These are phyloP conservation scores for Rhinichthys klamathensis DNA, from an alignment of 2,113 vertebrate genomes.

Conservation along the genomic window DNA sequence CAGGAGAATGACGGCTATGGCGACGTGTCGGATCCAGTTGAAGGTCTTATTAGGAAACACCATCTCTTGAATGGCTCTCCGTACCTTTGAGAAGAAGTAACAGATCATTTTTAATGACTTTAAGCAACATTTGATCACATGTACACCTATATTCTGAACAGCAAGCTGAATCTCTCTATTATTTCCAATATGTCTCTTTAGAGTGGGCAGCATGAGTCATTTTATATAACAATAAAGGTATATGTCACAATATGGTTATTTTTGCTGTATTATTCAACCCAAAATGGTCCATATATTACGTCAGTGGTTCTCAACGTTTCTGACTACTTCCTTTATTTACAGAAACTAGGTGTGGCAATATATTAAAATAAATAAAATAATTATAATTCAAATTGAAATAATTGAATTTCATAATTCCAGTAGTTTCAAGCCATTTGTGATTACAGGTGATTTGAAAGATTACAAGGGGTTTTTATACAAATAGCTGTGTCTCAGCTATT, in stretches of 20 bases:
- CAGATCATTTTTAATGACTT: background rate
- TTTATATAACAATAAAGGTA: background rate
- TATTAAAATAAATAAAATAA: background rate
- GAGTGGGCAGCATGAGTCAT: background rate
- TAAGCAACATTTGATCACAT: background rate
- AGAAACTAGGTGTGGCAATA: background rate
- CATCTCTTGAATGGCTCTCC: slow-evolving; percentile 95
- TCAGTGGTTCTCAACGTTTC: background rate
- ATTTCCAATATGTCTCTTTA: background rate
- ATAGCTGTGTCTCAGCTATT: background rate
- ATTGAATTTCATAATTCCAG: background rate
- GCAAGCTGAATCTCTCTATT: background rate
- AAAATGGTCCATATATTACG: background rate
- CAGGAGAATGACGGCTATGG: slow-evolving; percentile 85
- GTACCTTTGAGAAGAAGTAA: slow-evolving; percentile 78
- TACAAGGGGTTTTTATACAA: background rate
- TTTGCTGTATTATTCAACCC: background rate
- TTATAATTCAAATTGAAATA: background rate
- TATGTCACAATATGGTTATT: background rate
- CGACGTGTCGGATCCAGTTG: slow-evolving; percentile 86
- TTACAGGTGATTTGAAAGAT: no score
- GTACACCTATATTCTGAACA: background rate
- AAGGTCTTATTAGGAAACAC: slow-evolving; percentile 89
- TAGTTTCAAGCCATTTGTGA: background rate
- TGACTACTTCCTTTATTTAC: background rate